A percentile compares a stretch with the other conserved stretches of the same genome.
Conservation (phyloP, 2,113 vertebrate species). For the Oreocharis arfaki region DNA sequence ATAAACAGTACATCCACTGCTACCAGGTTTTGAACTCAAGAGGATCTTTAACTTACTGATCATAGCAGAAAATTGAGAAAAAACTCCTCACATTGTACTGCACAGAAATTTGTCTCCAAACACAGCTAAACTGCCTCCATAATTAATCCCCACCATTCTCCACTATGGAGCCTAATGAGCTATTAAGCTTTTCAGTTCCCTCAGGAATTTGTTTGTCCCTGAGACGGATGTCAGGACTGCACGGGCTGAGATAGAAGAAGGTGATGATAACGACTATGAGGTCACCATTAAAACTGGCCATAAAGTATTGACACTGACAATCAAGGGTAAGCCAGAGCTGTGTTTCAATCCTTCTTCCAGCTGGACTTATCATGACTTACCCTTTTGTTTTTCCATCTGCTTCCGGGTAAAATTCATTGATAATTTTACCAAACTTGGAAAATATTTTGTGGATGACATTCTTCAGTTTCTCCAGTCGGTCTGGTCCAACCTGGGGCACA, state of each 20-base stretch:
- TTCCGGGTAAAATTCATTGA: slow-evolving; percentile 94
- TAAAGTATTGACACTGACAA: background rate
- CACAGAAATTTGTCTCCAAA: background rate
- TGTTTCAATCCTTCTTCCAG: background rate
- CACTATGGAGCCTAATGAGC: background rate
- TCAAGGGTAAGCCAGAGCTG: background rate
- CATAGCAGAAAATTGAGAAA: background rate
- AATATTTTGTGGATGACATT: slow-evolving; percentile 99
- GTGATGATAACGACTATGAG: background rate
- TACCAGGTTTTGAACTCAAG: background rate
- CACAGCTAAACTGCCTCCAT: background rate
- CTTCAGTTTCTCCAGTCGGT: slow-evolving; percentile 92
- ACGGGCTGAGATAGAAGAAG: background rate
- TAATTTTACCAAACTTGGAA: slow-evolving; percentile 97
- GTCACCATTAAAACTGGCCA: background rate
- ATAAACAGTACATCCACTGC: background rate
- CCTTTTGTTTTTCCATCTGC: slow-evolving; percentile 92
- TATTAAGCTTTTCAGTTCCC: background rate
- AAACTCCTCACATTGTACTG: background rate
- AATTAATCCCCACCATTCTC: background rate
- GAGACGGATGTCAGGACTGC: background rate
- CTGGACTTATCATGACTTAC: slow-evolving; percentile 57
- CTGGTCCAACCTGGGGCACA: slow-evolving; percentile 93
- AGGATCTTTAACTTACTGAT: background rate
- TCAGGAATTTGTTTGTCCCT: background rate